Conservation (phyloP, 2,797 vertebrate genomes). For the Erpetoichthys calabaricus region DNA sequence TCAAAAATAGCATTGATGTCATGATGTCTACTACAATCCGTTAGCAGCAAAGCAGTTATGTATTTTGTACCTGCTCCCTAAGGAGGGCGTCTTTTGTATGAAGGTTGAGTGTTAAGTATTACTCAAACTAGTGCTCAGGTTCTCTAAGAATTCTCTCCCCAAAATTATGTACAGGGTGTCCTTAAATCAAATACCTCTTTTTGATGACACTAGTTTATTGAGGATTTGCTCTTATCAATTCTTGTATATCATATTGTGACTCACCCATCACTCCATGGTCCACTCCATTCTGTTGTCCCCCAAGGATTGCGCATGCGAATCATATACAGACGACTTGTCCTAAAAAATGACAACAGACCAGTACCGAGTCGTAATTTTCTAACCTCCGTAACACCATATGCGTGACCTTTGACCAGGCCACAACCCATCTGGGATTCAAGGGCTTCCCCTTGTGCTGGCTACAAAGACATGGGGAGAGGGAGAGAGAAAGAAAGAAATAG, state of each 20-base stretch:
- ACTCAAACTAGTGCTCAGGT: too few species aligned
- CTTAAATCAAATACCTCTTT: too few species aligned
- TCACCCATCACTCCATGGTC: slow-evolving; percentile 63
- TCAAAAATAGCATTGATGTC: too few species aligned
- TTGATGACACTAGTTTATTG: too few species aligned
- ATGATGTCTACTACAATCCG: too few species aligned
- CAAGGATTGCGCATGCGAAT: slow-evolving; percentile 66
- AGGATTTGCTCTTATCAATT: too few species aligned
- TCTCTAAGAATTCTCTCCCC: too few species aligned
- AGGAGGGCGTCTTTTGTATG: too few species aligned
- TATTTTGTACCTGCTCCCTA: too few species aligned
- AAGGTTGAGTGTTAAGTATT: too few species aligned
- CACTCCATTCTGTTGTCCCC: slow-evolving; percentile 62
- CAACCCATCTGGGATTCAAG: slow-evolving; percentile 56
- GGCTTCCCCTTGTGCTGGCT: slow-evolving; percentile 53
- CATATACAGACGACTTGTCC: slow-evolving; percentile 38
- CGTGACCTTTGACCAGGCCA: slow-evolving; percentile 60
- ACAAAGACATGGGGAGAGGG: neutral
- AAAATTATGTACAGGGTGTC: too few species aligned
- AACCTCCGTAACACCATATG: slow-evolving; percentile 58
- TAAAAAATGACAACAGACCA: slow-evolving; percentile 19
- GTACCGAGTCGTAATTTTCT: slow-evolving; percentile 39
- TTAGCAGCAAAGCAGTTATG: too few species aligned
- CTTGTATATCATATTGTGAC: slow-evolving; percentile 1
- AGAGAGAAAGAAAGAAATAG: slow-evolving; percentile 1